Base-by-base conservation (phyloP, 2,113 vertebrate species). In the Rhipidura dahli region DNA sequence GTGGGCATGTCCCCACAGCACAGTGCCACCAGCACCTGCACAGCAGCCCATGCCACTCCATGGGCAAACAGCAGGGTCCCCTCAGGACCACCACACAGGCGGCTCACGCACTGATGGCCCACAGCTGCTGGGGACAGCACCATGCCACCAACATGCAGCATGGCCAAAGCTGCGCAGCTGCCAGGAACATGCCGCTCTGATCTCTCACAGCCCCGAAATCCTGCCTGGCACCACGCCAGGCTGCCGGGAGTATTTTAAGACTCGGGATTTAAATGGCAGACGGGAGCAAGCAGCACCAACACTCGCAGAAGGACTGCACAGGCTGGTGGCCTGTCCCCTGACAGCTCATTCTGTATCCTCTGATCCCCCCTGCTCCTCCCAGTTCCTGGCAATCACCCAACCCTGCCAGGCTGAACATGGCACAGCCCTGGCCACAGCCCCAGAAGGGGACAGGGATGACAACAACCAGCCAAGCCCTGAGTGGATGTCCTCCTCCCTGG, bases 401-500 rank as follows among this genome's bases (percentile, higher is more conserved):
- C 0, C 0, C 64, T 73, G 54, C 78, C 8, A 6, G 61, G 47
- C 56, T 79, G 83, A 72, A 83, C 1, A 3, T 17, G 14, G 59
- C 82, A 73, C 37, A 13, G 68, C 49, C 49, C 31, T 26, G 39
- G 75, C 13, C 87, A 39, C 28, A 42, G 42, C 9, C 63, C 20
- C 44, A 42, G n/a, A 40, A 57, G 11, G 20, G 16, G 27, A 81
- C 31, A 35, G 26, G 9, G 63, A 39, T 33, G 37, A 68, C 51
- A 79, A 70, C 6, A 5, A 23, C 42, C 22, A 27, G 15, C 23
- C 2, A 1, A 73, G 45, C 56, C 70, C 44, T 35, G 31, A 26
- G 14, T 0, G 2, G 22, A 10, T 0, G 0, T 2, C 1, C n/a
- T 88, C 37, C 37, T 54, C 11, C n/a, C 45, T 1, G 0, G 14